Percentiles rank a stretch among this genome's conserved stretches.
phyloP scores from a whole-genome alignment of 1,140 invertebrate genomes.

The Hyles euphorbiae region DNA sequence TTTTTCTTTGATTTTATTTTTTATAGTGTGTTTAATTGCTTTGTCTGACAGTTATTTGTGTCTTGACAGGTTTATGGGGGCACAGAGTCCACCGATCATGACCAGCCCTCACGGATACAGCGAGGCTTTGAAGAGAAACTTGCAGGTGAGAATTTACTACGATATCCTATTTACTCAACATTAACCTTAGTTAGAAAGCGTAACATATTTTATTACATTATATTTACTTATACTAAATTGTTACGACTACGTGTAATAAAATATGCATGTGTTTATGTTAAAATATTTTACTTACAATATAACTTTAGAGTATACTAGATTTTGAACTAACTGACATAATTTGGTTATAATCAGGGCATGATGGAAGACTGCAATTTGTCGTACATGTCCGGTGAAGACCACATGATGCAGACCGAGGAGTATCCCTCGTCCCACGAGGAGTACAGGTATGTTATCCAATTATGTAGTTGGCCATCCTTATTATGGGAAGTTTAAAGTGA shows the following conservation, averaged over 20 bases:
- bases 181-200: too few relatives aligned
- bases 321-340: too few relatives aligned
- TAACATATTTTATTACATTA: too few relatives aligned
- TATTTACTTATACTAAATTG: too few relatives aligned
- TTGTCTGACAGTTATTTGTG: slow-evolving; percentile 4
- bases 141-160: slow-evolving; percentile 52
- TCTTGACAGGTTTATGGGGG: slow-evolving; percentile 66
- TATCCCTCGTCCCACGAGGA: slow-evolving; percentile 72
- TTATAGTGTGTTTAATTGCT: not conserved
- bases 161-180: not conserved
- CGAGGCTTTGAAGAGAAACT: slow-evolving; percentile 71
- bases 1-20: slow-evolving; percentile 3
- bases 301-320: too few relatives aligned
- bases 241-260: too few relatives aligned
- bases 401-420: slow-evolving; percentile 70
- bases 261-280: too few relatives aligned
- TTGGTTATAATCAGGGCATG: slow-evolving; percentile 53
- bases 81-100: slow-evolving; percentile 73
- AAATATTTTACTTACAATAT: too few relatives aligned
- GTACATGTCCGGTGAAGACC: slow-evolving; percentile 70
- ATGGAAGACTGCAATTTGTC: slow-evolving; percentile 74
- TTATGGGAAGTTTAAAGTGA: too few relatives aligned
- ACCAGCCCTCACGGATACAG: slow-evolving; percentile 72
- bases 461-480: too few relatives aligned
- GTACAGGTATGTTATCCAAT: slow-evolving; percentile 50